phyloP scores from a whole-genome alignment of 2,113 vertebrate species.

The Macroglossus sobrinus region DNA sequence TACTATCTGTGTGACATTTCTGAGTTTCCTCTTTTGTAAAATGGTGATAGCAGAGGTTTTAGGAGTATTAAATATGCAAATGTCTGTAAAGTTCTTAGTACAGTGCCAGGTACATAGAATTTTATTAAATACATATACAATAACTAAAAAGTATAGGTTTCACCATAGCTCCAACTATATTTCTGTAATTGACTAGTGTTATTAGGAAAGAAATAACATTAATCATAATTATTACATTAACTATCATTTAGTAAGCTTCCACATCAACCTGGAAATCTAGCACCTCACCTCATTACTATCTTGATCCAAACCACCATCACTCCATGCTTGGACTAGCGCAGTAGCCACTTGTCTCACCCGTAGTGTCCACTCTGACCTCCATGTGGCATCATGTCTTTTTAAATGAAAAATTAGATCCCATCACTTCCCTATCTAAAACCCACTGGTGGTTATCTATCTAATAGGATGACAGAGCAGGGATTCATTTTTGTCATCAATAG shows the following conservation, averaged over 20 bases:
- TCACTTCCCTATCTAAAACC: neutral
- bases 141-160: neutral
- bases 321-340: neutral
- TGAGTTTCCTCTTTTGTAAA: neutral
- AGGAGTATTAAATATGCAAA: neutral
- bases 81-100: neutral
- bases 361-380: neutral
- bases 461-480: neutral
- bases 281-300: neutral
- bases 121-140: neutral
- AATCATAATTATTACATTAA: neutral
- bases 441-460: neutral
- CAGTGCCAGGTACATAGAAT: neutral
- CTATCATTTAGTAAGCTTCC: neutral
- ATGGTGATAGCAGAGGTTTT: neutral
- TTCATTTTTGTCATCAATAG: neutral
- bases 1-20: neutral
- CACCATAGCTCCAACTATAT: neutral
- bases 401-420: neutral
- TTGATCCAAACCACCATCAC: neutral
- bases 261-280: neutral
- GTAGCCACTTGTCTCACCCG: neutral
- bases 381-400: neutral
- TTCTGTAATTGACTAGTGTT: neutral
- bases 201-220: neutral